Percentiles rank a stretch among this genome's conserved stretches.
Evolutionary conservation across 2,888 invertebrate species (phyloP).

Genomic region (Pomacea canaliculata): DNA sequence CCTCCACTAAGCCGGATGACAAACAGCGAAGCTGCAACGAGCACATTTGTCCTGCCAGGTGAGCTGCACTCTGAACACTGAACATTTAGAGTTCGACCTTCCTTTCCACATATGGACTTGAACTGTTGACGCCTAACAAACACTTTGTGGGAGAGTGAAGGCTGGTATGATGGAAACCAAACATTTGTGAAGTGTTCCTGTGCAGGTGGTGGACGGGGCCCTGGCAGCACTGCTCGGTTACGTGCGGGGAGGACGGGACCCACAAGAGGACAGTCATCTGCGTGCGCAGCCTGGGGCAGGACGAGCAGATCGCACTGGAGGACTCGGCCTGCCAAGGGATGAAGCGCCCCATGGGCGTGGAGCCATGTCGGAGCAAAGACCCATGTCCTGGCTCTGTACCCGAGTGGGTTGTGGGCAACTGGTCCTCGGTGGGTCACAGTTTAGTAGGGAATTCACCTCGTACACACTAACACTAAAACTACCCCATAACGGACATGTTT

Average conservation of each 20-base stretch:
- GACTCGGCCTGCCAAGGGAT: conserved; percentile 80
- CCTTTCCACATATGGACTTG: too few species aligned
- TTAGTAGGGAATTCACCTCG: too few species aligned
- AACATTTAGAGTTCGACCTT: not conserved
- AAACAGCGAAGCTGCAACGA: conserved; percentile 78
- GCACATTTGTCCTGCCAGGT: conserved; percentile 78
- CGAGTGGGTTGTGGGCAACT: conserved; percentile 58
- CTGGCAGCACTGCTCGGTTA: conserved; percentile 86
- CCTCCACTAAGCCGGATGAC: conserved; percentile 70
- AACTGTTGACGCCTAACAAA: too few species aligned
- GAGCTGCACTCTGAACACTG: conserved; percentile 16
- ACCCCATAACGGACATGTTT: too few species aligned
- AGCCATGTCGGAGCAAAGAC: conserved; percentile 59
- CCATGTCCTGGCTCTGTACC: conserved; percentile 56
- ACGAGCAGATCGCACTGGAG: conserved; percentile 81
- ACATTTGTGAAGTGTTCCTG: too few species aligned
- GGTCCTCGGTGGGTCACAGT: conserved; percentile 56
- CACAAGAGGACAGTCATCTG: conserved; percentile 70
- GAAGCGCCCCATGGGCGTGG: conserved; percentile 78
- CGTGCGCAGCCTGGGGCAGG: conserved; percentile 68
- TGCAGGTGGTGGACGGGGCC: conserved; percentile 86
- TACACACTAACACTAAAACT: too few species aligned
- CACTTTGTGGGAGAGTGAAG: too few species aligned
- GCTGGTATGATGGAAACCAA: too few species aligned
- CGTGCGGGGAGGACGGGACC: conserved; percentile 73